phyloP scores from a whole-genome alignment of 2,797 vertebrate species.

The Hozukius guyotensis region DNA sequence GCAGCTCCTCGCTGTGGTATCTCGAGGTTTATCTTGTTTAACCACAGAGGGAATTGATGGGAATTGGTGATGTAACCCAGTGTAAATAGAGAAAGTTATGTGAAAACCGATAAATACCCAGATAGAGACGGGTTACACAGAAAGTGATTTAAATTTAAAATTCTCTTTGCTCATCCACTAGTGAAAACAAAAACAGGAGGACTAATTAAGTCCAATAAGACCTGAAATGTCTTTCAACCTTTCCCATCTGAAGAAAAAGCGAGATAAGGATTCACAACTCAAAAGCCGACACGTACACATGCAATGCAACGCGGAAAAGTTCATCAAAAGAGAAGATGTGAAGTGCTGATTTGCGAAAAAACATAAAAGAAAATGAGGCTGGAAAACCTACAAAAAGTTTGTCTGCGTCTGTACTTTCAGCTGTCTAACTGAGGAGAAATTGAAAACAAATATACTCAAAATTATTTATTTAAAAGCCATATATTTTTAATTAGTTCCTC shows the following conservation, averaged over 20 bases:
- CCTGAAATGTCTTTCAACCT: background rate
- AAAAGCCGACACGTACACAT: background rate
- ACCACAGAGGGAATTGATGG: constrained; percentile 10
- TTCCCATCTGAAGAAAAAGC: background rate
- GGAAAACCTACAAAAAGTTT: background rate
- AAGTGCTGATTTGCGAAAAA: background rate
- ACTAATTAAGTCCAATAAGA: background rate
- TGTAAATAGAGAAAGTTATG: constrained; percentile 55
- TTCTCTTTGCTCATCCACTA: constrained; percentile 12
- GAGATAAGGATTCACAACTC: background rate
- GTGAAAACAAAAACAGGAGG: constrained; percentile 6
- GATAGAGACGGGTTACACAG: background rate
- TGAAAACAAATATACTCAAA: background rate
- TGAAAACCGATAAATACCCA: constrained; percentile 43
- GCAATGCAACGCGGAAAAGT: background rate
- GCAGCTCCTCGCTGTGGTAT: constrained; percentile 28
- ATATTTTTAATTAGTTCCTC: constrained; percentile 47
- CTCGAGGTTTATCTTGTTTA: constrained; percentile 52
- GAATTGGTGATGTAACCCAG: constrained; percentile 62
- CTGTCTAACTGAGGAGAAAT: background rate
- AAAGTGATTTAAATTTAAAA: constrained; percentile 5
- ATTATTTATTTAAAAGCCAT: constrained; percentile 16
- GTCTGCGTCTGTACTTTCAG: background rate
- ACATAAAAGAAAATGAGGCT: background rate
- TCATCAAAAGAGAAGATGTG: background rate